These are phyloP conservation scores for Paracanthobrama guichenoti DNA, from an alignment of 2,113 vertebrate genomes.

Conservation along the genomic window DNA sequence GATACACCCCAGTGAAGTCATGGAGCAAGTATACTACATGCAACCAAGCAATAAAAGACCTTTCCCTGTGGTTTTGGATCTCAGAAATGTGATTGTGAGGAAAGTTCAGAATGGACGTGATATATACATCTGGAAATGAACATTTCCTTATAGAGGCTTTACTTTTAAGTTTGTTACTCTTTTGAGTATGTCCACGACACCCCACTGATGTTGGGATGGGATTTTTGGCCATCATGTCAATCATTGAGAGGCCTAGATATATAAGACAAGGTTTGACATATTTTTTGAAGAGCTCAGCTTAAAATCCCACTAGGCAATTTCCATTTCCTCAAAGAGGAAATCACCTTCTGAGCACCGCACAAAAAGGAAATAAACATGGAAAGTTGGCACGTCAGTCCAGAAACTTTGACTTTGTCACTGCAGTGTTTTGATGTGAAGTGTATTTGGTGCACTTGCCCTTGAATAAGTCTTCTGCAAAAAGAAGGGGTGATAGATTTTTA, in stretches of 20 bases:
- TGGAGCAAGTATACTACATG: constrained; percentile 26
- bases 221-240: constrained; percentile 45
- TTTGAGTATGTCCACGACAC: constrained; percentile 24
- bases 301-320: constrained; percentile 66
- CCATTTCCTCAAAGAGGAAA: constrained; percentile 72
- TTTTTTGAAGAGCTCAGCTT: constrained; percentile 62
- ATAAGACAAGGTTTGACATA: constrained; percentile 53
- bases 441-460: constrained; percentile 26
- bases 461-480: not conserved
- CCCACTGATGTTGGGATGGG: constrained; percentile 9
- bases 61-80: constrained; percentile 28
- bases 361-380: constrained; percentile 69
- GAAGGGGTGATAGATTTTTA: constrained; percentile 16
- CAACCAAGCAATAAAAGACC: constrained; percentile 7
- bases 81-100: constrained; percentile 26
- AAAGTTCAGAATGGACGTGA: not conserved
- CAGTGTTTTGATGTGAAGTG: not conserved
- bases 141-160: not conserved
- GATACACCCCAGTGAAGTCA: constrained; percentile 37
- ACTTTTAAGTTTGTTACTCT: constrained; percentile 34
- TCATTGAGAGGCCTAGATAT: constrained; percentile 42
- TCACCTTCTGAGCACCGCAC: constrained; percentile 66
- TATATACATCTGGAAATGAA: constrained; percentile 25
- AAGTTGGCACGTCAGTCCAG: constrained; percentile 61
- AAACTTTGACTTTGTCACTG: constrained; percentile 34